Percentiles rank a stretch among this genome's conserved stretches.
Evolutionary conservation across 2,113 vertebrate genomes (phyloP).

Genomic region (Zosterops lateralis): DNA sequence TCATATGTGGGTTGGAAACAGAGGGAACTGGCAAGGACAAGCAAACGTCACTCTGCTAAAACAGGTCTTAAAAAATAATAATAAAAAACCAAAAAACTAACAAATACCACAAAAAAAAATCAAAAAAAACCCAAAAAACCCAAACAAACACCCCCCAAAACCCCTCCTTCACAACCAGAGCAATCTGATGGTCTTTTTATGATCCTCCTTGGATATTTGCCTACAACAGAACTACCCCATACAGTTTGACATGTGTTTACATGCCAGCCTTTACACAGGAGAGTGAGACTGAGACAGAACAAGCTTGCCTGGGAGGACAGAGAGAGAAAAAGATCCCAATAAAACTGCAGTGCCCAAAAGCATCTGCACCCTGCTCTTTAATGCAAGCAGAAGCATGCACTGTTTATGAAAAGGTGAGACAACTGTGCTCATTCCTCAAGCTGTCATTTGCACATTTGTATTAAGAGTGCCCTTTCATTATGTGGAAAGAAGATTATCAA

Average conservation of each 20-base stretch:
- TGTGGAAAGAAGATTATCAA: not conserved
- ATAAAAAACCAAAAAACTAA: not conserved
- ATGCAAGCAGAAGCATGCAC: not conserved
- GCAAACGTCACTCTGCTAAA: not conserved
- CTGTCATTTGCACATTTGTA: not conserved
- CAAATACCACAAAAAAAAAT: not conserved
- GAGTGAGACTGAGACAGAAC: not conserved
- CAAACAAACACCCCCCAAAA: not conserved
- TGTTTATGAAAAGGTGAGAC: not conserved
- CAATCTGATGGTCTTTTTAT: not conserved
- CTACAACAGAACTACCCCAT: not conserved
- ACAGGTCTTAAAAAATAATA: not conserved
- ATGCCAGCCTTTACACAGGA: not conserved
- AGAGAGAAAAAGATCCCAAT: not conserved
- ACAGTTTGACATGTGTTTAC: not conserved
- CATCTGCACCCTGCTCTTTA: not conserved
- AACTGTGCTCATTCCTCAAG: not conserved
- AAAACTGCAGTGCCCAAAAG: not conserved
- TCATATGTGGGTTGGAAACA: accelerated
- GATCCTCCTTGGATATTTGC: not conserved
- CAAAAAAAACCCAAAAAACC: not conserved
- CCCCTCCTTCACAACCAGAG: not conserved
- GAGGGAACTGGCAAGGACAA: not conserved
- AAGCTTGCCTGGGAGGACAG: not conserved
- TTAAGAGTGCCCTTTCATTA: not conserved